These are phyloP conservation scores for Zapornia atra DNA, from an alignment of 2,113 vertebrate species.

Conservation along the genomic window DNA sequence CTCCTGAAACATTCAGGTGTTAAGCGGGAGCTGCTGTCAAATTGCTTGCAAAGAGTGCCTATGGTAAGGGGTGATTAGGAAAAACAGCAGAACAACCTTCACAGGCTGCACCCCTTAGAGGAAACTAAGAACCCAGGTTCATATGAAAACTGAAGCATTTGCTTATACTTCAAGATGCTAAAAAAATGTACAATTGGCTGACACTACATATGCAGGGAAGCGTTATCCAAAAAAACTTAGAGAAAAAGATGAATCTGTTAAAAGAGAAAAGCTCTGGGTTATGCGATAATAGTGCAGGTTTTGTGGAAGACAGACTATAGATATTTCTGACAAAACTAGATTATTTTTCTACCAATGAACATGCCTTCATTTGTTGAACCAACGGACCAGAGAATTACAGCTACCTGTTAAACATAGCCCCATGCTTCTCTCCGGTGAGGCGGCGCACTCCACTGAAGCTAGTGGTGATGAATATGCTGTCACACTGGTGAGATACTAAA, in stretches of 20 bases:
- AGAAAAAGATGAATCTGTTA: neutral
- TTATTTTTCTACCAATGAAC: neutral
- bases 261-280: neutral
- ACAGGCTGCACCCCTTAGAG: neutral
- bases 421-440: neutral
- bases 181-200: neutral
- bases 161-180: neutral
- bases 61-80: neutral
- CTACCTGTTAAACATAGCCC: neutral
- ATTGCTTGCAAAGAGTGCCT: neutral
- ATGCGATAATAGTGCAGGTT: neutral
- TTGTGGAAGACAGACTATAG: neutral
- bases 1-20: neutral
- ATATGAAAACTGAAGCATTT: neutral
- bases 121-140: neutral
- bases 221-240: neutral
- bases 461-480: neutral
- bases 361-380: slow-evolving; percentile 13
- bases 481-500: neutral
- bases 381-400: neutral
- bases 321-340: slow-evolving; percentile 16
- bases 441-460: neutral
- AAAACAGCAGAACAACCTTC: neutral
- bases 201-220: neutral
- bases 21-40: neutral